Percentiles rank a stretch among this genome's conserved stretches.
Conservation (phyloP, 2,888 invertebrate genomes). For the Lithophane semibrunnea region DNA sequence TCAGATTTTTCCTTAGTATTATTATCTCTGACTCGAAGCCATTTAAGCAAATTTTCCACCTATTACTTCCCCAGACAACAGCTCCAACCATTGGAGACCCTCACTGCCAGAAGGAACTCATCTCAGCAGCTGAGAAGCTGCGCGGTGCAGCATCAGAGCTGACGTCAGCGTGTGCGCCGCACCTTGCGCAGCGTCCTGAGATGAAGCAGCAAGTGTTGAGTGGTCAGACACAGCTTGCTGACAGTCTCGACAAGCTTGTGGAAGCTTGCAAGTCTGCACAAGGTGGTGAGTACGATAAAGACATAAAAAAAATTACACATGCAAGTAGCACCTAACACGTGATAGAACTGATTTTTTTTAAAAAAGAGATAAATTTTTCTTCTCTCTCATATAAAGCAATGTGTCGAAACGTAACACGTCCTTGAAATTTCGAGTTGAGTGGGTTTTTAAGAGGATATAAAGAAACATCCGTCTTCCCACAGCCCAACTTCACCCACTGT, state of each 20-base stretch:
- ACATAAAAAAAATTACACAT: too few relatives aligned
- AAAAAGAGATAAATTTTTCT: too few relatives aligned
- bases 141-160: constrained; percentile 61
- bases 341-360: too few relatives aligned
- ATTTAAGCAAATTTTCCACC: background rate
- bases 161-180: constrained; percentile 52
- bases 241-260: constrained; percentile 62
- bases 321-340: too few relatives aligned
- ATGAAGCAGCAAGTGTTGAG: constrained; percentile 24
- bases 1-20: background rate
- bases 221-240: constrained; percentile 50
- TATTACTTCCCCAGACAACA: constrained; percentile 66
- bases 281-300: constrained; percentile 10
- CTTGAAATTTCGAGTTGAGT: too few relatives aligned
- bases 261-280: constrained; percentile 54
- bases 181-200: constrained; percentile 47
- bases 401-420: too few relatives aligned
- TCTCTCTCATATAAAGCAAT: too few relatives aligned
- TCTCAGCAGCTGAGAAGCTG: constrained; percentile 65
- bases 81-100: constrained; percentile 67
- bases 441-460: background rate
- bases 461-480: background rate
- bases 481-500: background rate
- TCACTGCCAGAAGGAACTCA: constrained; percentile 66
- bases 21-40: background rate